These are phyloP conservation scores for Drosophila paramelanica DNA, from an alignment of 2,888 invertebrate genomes.

Conservation along the genomic window DNA sequence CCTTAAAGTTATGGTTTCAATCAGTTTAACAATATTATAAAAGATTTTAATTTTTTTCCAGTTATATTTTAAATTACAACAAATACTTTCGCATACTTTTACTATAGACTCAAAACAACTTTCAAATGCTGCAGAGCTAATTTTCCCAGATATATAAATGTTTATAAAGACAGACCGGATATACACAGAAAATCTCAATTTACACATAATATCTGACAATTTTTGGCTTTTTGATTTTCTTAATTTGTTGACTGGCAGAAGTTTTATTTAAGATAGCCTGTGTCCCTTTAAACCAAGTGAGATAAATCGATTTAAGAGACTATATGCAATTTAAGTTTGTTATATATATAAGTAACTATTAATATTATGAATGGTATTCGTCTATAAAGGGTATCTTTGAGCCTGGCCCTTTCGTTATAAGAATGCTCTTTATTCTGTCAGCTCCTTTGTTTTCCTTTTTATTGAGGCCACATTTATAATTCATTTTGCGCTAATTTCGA, in stretches of 20 bases:
- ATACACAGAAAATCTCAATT: background rate
- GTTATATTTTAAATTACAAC: background rate
- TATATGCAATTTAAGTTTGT: too few relatives aligned
- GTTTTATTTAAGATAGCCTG: background rate
- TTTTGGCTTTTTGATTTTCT: background rate
- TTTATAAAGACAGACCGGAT: too few relatives aligned
- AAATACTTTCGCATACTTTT: too few relatives aligned
- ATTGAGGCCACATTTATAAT: slow-evolving; percentile 75
- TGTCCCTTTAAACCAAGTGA: too few relatives aligned
- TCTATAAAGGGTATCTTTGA: background rate
- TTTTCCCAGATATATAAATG: background rate
- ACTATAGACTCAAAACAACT: too few relatives aligned
- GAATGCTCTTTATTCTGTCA: background rate
- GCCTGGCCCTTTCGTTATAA: background rate
- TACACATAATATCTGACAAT: background rate
- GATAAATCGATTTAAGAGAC: too few relatives aligned
- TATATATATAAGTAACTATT: background rate
- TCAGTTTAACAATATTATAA: background rate
- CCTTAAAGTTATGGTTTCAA: background rate
- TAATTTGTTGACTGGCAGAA: background rate
- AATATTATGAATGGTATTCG: too few relatives aligned
- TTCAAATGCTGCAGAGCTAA: too few relatives aligned
- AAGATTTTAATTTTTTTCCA: background rate
- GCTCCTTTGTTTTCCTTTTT: slow-evolving; percentile 49
- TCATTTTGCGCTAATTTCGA: slow-evolving; percentile 78